A percentile compares a stretch with the other conserved stretches of the same genome.
These are phyloP conservation scores for Apantesis nais DNA, from an alignment of 2,888 invertebrate genomes.

Conservation along the genomic window DNA sequence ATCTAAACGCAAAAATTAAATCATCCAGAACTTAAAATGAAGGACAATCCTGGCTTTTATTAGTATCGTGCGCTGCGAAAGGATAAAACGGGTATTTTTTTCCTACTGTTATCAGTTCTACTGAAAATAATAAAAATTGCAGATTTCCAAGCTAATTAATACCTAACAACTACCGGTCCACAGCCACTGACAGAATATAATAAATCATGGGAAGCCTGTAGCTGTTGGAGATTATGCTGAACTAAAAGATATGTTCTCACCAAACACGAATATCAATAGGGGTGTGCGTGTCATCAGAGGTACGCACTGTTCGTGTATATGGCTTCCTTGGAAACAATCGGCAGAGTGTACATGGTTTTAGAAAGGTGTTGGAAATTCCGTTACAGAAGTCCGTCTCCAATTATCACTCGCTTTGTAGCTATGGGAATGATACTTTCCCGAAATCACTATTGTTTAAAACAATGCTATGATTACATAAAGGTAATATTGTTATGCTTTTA, in stretches of 20 bases:
- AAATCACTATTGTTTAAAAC: constrained; percentile 15
- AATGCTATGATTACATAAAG: constrained; percentile 10
- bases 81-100: not conserved
- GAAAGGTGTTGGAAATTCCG: constrained; percentile 10
- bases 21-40: not conserved
- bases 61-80: not conserved
- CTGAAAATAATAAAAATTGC: not conserved
- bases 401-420: not conserved
- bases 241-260: not conserved
- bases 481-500: not conserved
- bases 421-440: constrained; percentile 20
- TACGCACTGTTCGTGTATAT: constrained; percentile 9
- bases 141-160: not conserved
- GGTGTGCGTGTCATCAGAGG: constrained; percentile 5
- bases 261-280: constrained; percentile 1
- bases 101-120: not conserved
- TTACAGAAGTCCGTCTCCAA: constrained; percentile 6
- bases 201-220: not conserved
- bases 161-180: not conserved
- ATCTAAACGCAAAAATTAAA: not conserved
- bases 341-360: constrained; percentile 1
- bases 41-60: not conserved
- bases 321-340: constrained; percentile 6
- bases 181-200: not conserved
- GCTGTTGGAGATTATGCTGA: not conserved